Base-by-base conservation (phyloP, 2,113 vertebrate species). In the Sinosuthora webbiana region DNA sequence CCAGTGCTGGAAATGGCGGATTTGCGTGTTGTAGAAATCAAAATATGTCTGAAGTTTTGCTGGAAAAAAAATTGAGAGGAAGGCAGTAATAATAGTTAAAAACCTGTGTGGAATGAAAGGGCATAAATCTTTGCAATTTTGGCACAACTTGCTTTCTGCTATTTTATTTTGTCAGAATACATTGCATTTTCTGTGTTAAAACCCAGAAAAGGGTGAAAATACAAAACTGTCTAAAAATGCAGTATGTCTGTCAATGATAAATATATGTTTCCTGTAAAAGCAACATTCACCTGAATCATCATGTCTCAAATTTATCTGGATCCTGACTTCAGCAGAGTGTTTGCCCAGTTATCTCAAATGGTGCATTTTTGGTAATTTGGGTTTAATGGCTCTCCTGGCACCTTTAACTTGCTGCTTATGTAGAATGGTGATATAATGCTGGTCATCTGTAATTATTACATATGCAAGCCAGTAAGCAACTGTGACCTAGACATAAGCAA, bases 21-120 rank as follows among this genome's bases (percentile, higher is more conserved):
- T 62, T 91, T 88, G 35, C 47, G 39, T 56, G 71, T 69, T 82
- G 35, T 70, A 91, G 82, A 92, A 69, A 52, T 71, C 57, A 94
- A 95, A 93, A 73, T 85, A 57, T 50, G 79, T 95, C 94, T 87
- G 85, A 60, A 60, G 79, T 50, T 94, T 89, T 22, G 22, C 39
- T 68, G 73, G 37, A 49, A 90, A 95, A 94, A 81, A 45, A n/a
- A 0, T 28, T 27, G 15, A 92, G 82, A 86, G 52, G 62, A 95
- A 86, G 84, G 73, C 39, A 57, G 42, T 88, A 89, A 90, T 83
- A 92, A 77, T 56, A 75, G 39, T 90, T 83, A 19, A 81, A 59
- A 42, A 84, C 50, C 39, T 79, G 69, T 95, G 30, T 87, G 76
- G 62, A 67, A 62, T 24, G 35, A 82, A 74, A 93, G 79, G 41